A percentile compares a stretch with the other conserved stretches of the same genome.
Conservation (phyloP, 2,797 vertebrate species). For the Cryptoprocta ferox region DNA sequence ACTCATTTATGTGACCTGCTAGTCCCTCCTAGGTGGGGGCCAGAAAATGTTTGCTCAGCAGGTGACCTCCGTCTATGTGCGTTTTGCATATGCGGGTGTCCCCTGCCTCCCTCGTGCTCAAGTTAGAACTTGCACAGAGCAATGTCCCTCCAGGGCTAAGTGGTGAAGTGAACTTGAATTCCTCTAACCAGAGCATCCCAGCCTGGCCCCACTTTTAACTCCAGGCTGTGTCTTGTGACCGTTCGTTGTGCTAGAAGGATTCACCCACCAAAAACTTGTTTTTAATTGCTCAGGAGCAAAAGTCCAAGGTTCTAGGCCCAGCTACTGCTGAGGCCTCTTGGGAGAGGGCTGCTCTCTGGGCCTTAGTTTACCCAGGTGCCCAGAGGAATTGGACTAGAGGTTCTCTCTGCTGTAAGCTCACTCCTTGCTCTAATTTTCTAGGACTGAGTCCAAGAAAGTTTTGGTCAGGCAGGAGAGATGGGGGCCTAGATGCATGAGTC, state of each 20-base stretch:
- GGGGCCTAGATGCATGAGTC: background rate
- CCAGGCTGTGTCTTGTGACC: background rate
- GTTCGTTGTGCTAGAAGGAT: background rate
- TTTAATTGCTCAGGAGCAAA: background rate
- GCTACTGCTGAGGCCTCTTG: background rate
- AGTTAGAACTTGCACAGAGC: background rate
- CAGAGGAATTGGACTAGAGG: background rate
- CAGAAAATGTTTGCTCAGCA: background rate
- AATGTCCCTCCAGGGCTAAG: background rate
- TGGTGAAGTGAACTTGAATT: background rate
- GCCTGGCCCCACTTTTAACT: background rate
- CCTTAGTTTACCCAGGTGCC: background rate
- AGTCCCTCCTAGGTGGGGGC: background rate
- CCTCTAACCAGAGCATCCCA: background rate
- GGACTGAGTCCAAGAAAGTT: slow-evolving; percentile 1
- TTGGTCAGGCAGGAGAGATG: background rate
- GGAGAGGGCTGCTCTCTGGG: background rate
- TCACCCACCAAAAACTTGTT: background rate
- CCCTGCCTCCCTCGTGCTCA: background rate
- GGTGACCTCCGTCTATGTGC: background rate
- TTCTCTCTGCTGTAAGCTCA: background rate
- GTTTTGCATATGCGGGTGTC: fast-evolving
- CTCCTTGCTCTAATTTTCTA: background rate
- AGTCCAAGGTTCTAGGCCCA: background rate
- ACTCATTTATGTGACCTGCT: background rate